Evolutionary conservation across 2,888 invertebrate genomes (phyloP).

Genomic region (Acanthococcus lagerstroemiae): DNA sequence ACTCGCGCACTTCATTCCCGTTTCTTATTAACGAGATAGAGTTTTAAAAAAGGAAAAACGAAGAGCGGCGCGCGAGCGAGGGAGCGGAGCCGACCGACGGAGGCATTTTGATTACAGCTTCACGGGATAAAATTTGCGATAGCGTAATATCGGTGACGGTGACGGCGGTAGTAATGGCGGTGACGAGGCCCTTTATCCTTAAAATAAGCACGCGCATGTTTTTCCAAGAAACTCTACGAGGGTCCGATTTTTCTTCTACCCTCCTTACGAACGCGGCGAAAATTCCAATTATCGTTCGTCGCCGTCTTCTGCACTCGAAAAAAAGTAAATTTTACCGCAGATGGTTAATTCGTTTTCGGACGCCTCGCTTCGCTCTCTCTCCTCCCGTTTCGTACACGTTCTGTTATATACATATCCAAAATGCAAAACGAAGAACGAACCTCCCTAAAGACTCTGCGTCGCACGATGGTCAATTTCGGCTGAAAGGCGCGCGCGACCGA

Average conservation of each 20-base stretch:
- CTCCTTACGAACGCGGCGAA: not conserved
- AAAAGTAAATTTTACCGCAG: no score
- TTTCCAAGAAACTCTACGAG: slow-evolving; percentile 6
- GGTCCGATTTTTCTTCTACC: slow-evolving; percentile 12
- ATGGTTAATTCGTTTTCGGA: no score
- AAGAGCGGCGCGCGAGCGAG: no score
- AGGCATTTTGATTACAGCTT: slow-evolving; percentile 17
- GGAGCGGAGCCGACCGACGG: no score
- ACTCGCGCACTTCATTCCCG: slow-evolving; percentile 16
- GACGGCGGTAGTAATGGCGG: slow-evolving; percentile 14
- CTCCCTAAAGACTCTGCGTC: no score
- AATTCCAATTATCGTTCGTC: slow-evolving; percentile 26
- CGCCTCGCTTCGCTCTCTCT: no score
- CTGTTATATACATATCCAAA: no score
- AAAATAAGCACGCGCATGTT: slow-evolving; percentile 25
- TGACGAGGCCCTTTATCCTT: slow-evolving; percentile 13
- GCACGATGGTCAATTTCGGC: no score
- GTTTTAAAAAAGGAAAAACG: not conserved
- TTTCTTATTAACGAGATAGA: slow-evolving; percentile 20
- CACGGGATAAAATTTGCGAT: slow-evolving; percentile 23
- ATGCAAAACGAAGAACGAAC: no score
- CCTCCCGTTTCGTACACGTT: no score
- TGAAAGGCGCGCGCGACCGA: no score
- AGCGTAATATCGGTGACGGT: slow-evolving; percentile 20
- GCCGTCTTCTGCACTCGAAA: no score